A percentile compares a stretch with the other conserved stretches of the same genome.
These are phyloP conservation scores for Aphaenogaster floridana DNA, from an alignment of 1,140 invertebrate genomes.

Conservation along the genomic window DNA sequence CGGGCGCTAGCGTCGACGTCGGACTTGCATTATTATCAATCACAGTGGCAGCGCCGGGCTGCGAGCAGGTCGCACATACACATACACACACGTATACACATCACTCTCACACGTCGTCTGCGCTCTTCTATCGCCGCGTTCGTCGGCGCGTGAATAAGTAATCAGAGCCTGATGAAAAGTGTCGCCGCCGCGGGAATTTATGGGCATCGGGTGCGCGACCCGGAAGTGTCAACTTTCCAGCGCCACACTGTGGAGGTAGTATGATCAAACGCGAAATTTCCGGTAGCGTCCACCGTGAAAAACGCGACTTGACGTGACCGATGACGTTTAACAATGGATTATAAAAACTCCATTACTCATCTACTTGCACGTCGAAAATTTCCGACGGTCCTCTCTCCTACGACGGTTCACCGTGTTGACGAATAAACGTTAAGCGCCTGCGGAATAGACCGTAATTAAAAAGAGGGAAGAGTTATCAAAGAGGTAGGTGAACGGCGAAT, in stretches of 20 bases:
- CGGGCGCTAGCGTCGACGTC: slow-evolving; percentile 72
- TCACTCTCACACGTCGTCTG: slow-evolving; percentile 61
- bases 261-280: slow-evolving; percentile 60
- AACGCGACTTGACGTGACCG: slow-evolving; percentile 57
- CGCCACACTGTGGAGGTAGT: slow-evolving; percentile 36
- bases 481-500: not conserved
- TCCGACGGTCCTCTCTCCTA: not conserved
- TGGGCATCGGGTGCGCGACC: slow-evolving; percentile 75
- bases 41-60: slow-evolving; percentile 71
- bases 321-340: slow-evolving; percentile 61
- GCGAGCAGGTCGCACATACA: slow-evolving; percentile 40
- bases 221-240: slow-evolving; percentile 75
- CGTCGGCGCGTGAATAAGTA: slow-evolving; percentile 80
- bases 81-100: slow-evolving; percentile 13
- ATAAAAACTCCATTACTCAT: slow-evolving; percentile 64
- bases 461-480: slow-evolving; percentile 39
- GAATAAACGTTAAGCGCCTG: slow-evolving; percentile 8
- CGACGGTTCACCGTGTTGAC: not conserved
- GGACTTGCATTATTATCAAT: slow-evolving; percentile 79
- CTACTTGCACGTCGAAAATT: slow-evolving; percentile 34
- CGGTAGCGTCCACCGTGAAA: slow-evolving; percentile 54
- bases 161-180: slow-evolving; percentile 81
- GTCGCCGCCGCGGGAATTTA: slow-evolving; percentile 78
- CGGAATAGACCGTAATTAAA: slow-evolving; percentile 48
- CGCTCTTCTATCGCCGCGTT: slow-evolving; percentile 71